Evolutionary conservation across 2,888 invertebrate genomes (phyloP).

Genomic region (Geophilus truncorum): DNA sequence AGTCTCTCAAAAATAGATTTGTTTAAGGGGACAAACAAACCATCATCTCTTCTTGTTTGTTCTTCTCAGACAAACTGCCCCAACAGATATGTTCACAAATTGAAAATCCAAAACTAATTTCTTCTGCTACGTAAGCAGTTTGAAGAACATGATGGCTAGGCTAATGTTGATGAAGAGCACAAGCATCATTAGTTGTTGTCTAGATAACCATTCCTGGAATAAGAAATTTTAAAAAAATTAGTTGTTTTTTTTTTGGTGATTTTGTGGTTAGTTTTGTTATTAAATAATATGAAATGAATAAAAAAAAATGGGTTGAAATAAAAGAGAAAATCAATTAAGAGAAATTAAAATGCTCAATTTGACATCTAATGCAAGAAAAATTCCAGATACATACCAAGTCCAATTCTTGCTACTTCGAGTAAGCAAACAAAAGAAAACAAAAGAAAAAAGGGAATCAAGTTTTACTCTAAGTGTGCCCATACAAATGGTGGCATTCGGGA

Average conservation of each 20-base stretch:
- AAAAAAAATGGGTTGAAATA: neutral
- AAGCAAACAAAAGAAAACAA: conserved; percentile 23
- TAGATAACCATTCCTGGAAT: conserved; percentile 90
- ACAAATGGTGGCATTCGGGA: neutral
- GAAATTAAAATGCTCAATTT: neutral
- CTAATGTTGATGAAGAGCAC: conserved; percentile 91
- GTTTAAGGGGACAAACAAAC: neutral
- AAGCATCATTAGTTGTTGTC: conserved; percentile 89
- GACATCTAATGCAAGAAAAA: neutral
- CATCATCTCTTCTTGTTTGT: neutral
- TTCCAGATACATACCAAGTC: conserved; percentile 31
- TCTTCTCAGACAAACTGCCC: neutral
- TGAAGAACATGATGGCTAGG: conserved; percentile 91
- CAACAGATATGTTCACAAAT: neutral
- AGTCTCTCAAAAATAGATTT: conserved; percentile 4
- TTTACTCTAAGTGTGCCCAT: neutral
- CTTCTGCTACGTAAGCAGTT: conserved; percentile 75
- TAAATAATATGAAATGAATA: conserved; percentile 4
- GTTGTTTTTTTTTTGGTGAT: too few species aligned
- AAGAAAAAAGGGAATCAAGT: neutral
- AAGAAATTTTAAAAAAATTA: conserved; percentile 36
- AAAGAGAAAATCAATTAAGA: neutral
- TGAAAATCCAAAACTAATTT: neutral
- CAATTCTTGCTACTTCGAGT: conserved; percentile 32
- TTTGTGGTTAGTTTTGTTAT: neutral